Base-by-base conservation (phyloP, 2,888 invertebrate species). In the Caprella mutica region DNA sequence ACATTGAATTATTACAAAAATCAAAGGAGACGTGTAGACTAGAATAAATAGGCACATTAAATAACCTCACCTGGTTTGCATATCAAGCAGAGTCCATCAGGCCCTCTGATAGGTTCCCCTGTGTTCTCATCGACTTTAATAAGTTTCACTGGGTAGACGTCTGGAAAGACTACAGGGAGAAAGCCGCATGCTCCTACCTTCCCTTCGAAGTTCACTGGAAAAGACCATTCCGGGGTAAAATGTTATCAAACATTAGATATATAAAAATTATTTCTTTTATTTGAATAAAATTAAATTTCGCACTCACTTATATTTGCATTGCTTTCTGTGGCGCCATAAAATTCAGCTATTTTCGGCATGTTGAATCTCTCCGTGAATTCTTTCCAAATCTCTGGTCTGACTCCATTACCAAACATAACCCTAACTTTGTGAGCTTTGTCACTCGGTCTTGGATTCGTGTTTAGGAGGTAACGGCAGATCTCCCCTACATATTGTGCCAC, bases 251-350 rank as follows among this genome's bases (percentile, higher is more conserved):
- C n/a, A n/a, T n/a, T n/a, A n/a, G n/a, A n/a, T n/a, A n/a, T n/a
- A n/a, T n/a, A n/a, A n/a, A n/a, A n/a, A n/a, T n/a, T n/a, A n/a
- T n/a, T n/a, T n/a, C n/a, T n/a, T n/a, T n/a, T n/a, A n/a, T n/a
- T n/a, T n/a, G n/a, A n/a, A n/a, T n/a, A n/a, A n/a, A n/a, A n/a
- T n/a, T n/a, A n/a, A n/a, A n/a, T n/a, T n/a, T n/a, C n/a, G n/a
- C n/a, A 55, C 71, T 68, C 65, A 76, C 77, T 71, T 50, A 97
- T 90, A 71, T 93, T 97, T 33, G 96, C 93, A 71, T 97, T 98
- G 67, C 96, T 94, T 76, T 97, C 96, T 0, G 96, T 97, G 4
- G 94, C 92, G 1, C 96, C 96, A 71, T 97, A 97, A 74, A 97
- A 91, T 73, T 97, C 96, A 1, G 85, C 84, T 26, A 97, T 86